Percentiles rank a stretch among this genome's conserved stretches.
Conservation (phyloP, 1,140 invertebrate genomes). For the Drosophila kurseongensis region DNA sequence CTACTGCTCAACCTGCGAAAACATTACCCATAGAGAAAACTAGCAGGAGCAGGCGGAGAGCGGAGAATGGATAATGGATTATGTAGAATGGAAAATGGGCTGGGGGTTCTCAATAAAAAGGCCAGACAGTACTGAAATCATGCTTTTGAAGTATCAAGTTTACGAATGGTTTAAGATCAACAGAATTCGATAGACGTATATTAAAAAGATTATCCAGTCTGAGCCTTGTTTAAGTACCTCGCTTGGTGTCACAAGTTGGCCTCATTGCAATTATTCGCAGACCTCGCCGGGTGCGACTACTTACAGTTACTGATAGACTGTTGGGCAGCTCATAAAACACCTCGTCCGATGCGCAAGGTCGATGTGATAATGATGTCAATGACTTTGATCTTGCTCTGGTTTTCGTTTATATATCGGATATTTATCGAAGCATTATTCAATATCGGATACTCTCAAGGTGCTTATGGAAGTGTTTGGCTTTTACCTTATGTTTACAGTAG, state of each 20-base stretch:
- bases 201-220: constrained; percentile 21
- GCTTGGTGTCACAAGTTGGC: constrained; percentile 7
- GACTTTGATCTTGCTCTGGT: constrained; percentile 21
- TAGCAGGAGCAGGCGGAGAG: constrained; percentile 35
- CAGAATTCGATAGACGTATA: constrained; percentile 15
- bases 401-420: constrained; percentile 12
- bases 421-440: constrained; percentile 30
- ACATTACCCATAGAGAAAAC: constrained; percentile 35
- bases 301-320: constrained; percentile 41
- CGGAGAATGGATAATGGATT: background rate
- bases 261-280: constrained; percentile 10
- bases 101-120: constrained; percentile 19
- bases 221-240: constrained; percentile 29
- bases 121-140: constrained; percentile 40
- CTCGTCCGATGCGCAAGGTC: constrained; percentile 22
- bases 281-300: constrained; percentile 27
- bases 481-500: constrained; percentile 4
- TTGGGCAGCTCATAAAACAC: constrained; percentile 23
- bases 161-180: constrained; percentile 30
- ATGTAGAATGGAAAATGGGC: background rate
- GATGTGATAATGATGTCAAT: constrained; percentile 24
- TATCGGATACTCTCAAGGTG: constrained; percentile 13
- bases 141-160: constrained; percentile 40
- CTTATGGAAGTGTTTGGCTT: constrained; percentile 1
- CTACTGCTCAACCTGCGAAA: constrained; percentile 30